These are phyloP conservation scores for Acanthacorydalis orientalis DNA, from an alignment of 2,888 invertebrate genomes.

Conservation along the genomic window DNA sequence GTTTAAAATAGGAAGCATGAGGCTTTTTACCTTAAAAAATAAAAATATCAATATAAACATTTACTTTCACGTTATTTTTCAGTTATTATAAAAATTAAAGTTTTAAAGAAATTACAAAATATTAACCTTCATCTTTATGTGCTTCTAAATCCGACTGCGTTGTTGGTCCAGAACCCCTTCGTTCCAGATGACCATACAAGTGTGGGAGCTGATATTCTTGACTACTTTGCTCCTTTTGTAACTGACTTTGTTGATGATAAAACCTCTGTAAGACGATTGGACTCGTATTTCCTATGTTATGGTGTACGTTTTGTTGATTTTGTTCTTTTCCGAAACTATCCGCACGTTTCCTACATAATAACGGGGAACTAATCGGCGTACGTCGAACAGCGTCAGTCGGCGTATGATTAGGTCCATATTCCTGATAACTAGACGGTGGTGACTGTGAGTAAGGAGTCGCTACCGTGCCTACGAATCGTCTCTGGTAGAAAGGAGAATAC, in stretches of 20 bases:
- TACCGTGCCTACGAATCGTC: constrained; percentile 3
- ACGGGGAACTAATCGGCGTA: constrained; percentile 24
- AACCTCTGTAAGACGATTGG: constrained; percentile 63
- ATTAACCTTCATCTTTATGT: background rate
- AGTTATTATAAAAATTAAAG: background rate
- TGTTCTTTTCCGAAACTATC: constrained; percentile 14
- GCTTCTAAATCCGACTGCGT: background rate
- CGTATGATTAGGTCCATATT: constrained; percentile 9
- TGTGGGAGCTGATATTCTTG: constrained; percentile 3
- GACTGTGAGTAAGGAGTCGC: constrained; percentile 9
- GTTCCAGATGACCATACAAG: constrained; percentile 6
- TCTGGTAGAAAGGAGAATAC: constrained; percentile 6
- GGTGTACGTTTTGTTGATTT: constrained; percentile 12
- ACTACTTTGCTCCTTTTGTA: constrained; percentile 29
- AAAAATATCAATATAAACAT: too few species aligned
- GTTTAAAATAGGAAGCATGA: constrained; percentile 68
- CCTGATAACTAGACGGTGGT: constrained; percentile 14
- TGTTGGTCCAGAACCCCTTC: background rate
- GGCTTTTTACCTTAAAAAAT: constrained; percentile 43
- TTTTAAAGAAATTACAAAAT: background rate
- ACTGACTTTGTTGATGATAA: constrained; percentile 61
- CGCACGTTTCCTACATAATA: constrained; percentile 19
- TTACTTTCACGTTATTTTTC: too few species aligned
- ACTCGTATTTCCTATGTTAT: constrained; percentile 50
- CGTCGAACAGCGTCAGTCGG: constrained; percentile 17